These are phyloP conservation scores for Drosophila fuyamai DNA, from an alignment of 1,140 invertebrate species.

Conservation along the genomic window DNA sequence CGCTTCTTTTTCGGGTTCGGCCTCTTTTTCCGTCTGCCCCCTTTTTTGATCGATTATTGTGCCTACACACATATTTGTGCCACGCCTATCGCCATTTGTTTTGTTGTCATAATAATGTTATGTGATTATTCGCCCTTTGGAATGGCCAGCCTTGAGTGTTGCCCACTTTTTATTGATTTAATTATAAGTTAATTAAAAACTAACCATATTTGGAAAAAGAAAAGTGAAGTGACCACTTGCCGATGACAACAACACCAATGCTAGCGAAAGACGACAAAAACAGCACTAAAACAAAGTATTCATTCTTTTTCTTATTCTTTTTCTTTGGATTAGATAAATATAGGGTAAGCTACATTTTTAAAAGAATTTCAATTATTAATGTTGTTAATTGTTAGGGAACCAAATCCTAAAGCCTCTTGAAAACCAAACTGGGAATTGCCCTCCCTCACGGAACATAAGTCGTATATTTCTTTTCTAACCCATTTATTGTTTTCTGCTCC, in stretches of 20 bases:
- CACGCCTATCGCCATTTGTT: constrained; percentile 21
- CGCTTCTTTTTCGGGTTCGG: constrained; percentile 18
- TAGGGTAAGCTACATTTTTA: too few relatives aligned
- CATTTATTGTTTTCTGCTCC: background rate
- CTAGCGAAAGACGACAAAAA: too few relatives aligned
- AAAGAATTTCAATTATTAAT: too few relatives aligned
- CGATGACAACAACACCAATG: too few relatives aligned
- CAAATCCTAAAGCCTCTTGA: too few relatives aligned
- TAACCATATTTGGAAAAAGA: constrained; percentile 2
- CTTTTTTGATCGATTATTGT: constrained; percentile 71
- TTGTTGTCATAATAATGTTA: constrained; percentile 69
- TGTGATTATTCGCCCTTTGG: constrained; percentile 28
- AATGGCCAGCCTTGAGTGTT: constrained; percentile 52
- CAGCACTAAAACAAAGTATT: too few relatives aligned
- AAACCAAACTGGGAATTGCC: too few relatives aligned
- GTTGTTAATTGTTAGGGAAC: too few relatives aligned
- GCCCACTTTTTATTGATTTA: constrained; percentile 65
- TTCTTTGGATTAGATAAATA: too few relatives aligned
- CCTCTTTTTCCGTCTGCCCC: constrained; percentile 10
- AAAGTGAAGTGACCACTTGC: too few relatives aligned
- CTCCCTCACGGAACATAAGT: too few relatives aligned
- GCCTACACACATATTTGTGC: constrained; percentile 12
- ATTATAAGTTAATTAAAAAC: constrained; percentile 76
- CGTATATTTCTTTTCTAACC: background rate
- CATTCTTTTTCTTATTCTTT: too few relatives aligned